These are phyloP conservation scores for Noctuana brunneofusca DNA, from an alignment of 2,888 invertebrate species.

Conservation along the genomic window DNA sequence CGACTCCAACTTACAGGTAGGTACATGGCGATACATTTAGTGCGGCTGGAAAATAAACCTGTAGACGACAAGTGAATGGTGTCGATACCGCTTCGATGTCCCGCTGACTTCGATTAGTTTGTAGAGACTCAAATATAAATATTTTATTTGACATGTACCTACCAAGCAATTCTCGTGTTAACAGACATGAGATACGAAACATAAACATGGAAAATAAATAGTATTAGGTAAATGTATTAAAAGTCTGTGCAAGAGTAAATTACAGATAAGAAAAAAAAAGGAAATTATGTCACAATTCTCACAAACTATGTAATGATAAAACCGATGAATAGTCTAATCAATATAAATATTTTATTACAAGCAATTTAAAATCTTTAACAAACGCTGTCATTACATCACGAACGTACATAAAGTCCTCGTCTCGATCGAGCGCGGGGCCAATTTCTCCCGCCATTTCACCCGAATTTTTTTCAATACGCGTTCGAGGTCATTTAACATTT, in stretches of 20 bases:
- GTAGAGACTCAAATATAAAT: background rate
- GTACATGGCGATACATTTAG: background rate
- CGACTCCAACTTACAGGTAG: no score
- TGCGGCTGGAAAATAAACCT: background rate
- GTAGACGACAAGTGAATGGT: background rate
- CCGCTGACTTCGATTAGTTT: background rate
- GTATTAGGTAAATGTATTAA: no score
- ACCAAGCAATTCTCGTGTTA: background rate
- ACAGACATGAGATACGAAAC: background rate
- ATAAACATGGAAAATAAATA: no score
- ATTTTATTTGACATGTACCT: background rate
- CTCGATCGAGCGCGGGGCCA: conserved; percentile 45
- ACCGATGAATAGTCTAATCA: background rate
- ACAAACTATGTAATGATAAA: no score
- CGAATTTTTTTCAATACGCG: conserved; percentile 78
- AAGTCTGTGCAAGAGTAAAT: no score
- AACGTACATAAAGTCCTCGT: conserved; percentile 44
- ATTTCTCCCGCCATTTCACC: conserved; percentile 69
- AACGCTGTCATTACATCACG: conserved; percentile 39
- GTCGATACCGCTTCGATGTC: background rate
- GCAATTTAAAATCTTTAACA: conserved; percentile 11
- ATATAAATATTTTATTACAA: background rate
- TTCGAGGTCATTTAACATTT: conserved; percentile 82
- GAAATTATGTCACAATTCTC: no score
- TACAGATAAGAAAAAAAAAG: no score